Conservation (phyloP, 2,888 invertebrate genomes). For the Cybosia mesomella region DNA sequence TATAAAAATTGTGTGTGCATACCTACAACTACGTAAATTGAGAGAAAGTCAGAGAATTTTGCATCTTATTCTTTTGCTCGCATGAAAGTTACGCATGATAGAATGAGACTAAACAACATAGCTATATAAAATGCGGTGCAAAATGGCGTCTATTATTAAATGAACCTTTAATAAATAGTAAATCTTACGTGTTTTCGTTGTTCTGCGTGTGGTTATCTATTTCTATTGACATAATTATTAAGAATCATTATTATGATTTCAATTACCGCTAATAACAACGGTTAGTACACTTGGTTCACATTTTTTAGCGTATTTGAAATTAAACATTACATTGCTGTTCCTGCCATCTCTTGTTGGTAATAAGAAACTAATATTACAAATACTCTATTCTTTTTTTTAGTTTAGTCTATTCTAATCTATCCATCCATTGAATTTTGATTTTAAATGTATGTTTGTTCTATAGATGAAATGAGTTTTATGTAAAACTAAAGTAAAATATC, state of each 20-base stretch:
- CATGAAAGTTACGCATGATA: constrained; percentile 48
- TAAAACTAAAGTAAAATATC: too few relatives aligned
- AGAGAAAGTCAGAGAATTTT: constrained; percentile 78
- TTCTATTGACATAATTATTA: background rate
- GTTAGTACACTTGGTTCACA: background rate
- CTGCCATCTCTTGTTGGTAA: constrained; percentile 13
- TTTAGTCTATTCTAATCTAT: background rate
- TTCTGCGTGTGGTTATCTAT: background rate
- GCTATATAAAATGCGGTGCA: constrained; percentile 69
- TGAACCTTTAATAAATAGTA: background rate
- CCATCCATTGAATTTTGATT: background rate
- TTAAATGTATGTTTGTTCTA: too few relatives aligned
- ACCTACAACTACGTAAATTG: constrained; percentile 59
- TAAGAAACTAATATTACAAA: background rate
- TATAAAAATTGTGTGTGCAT: constrained; percentile 71
- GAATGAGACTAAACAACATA: constrained; percentile 71
- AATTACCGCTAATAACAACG: constrained; percentile 1
- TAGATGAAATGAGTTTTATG: too few relatives aligned
- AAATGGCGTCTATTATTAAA: constrained; percentile 75
- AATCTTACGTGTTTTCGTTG: background rate
- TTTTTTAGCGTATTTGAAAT: background rate
- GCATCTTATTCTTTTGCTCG: constrained; percentile 69
- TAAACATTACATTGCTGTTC: constrained; percentile 10
- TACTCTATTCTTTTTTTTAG: background rate
- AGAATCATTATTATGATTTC: constrained; percentile 5